Evolutionary conservation across 2,888 invertebrate species (phyloP).

Genomic region (Hydrotaea cyrtoneurina): DNA sequence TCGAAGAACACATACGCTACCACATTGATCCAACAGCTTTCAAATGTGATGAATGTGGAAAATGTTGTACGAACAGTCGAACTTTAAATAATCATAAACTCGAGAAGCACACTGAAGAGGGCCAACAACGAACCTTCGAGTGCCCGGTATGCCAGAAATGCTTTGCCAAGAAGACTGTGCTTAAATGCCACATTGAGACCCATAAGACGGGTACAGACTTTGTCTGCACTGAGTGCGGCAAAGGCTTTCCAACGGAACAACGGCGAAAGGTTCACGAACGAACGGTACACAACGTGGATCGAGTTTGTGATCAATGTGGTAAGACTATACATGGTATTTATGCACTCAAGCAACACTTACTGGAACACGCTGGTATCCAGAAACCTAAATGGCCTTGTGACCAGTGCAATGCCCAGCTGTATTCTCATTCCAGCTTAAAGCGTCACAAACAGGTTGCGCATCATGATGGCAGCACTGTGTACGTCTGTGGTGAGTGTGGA

Average conservation of each 20-base stretch:
- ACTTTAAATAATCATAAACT: conserved; percentile 68
- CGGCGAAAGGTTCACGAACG: conserved; percentile 65
- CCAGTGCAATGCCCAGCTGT: conserved; percentile 69
- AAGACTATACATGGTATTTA: conserved; percentile 67
- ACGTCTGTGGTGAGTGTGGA: conserved; percentile 71
- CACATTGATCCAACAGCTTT: conserved; percentile 70
- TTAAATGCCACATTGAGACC: conserved; percentile 69
- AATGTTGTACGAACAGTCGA: conserved; percentile 65
- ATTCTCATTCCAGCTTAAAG: conserved; percentile 68
- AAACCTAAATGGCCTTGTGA: conserved; percentile 69
- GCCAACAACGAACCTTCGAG: conserved; percentile 51
- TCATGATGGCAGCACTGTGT: conserved; percentile 66
- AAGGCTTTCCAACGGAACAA: conserved; percentile 68
- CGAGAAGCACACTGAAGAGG: conserved; percentile 61
- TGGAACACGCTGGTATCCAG: conserved; percentile 67
- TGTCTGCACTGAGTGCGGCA: conserved; percentile 70
- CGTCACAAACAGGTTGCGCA: conserved; percentile 70
- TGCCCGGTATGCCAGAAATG: conserved; percentile 68
- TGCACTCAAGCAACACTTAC: conserved; percentile 65
- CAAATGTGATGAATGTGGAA: conserved; percentile 69
- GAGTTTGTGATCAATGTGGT: conserved; percentile 69
- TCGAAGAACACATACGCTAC: conserved; percentile 70
- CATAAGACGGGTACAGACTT: conserved; percentile 67
- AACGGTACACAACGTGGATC: conserved; percentile 66
- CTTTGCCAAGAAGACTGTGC: conserved; percentile 62